phyloP scores from a whole-genome alignment of 2,888 invertebrate genomes.

The Leucophenga montana region DNA sequence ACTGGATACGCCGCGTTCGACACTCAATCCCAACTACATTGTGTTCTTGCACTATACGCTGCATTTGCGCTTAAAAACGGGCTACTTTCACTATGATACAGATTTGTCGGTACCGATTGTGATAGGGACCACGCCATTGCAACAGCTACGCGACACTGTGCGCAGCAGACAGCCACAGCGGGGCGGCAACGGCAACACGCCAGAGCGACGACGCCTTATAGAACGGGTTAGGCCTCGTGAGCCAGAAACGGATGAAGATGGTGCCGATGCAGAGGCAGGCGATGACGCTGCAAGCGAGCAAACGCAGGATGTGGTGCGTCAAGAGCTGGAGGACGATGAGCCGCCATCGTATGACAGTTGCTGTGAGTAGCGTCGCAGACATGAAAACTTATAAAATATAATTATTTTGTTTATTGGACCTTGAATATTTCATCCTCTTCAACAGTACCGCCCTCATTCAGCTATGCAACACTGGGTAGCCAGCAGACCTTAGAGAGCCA shows the following conservation, averaged over 20 bases:
- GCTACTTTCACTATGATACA: conserved; percentile 65
- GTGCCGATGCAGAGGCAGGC: conserved; percentile 30
- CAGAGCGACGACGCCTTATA: conserved; percentile 56
- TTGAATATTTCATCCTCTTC: not conserved
- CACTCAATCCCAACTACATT: conserved; percentile 70
- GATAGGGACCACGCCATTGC: conserved; percentile 64
- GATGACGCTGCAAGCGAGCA: conserved; percentile 22
- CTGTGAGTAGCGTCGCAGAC: conserved; percentile 56
- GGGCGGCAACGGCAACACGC: conserved; percentile 40
- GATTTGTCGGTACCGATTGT: conserved; percentile 63
- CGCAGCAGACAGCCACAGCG: conserved; percentile 51
- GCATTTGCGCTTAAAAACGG: conserved; percentile 64
- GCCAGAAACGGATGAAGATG: conserved; percentile 4
- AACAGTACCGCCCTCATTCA: conserved; percentile 67
- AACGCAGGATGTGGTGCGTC: conserved; percentile 47
- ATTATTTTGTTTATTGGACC: not conserved
- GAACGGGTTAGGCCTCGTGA: conserved; percentile 41
- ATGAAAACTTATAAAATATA: not conserved
- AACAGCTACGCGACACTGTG: conserved; percentile 45
- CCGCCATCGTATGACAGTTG: conserved; percentile 69
- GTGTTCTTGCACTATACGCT: conserved; percentile 67
- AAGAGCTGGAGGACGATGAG: conserved; percentile 56
- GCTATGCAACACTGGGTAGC: conserved; percentile 66
- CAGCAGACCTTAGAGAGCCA: conserved; percentile 57
- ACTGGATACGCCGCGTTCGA: conserved; percentile 82